Conservation (phyloP, 2,888 invertebrate species). For the Caenorhabditis japonica region DNA sequence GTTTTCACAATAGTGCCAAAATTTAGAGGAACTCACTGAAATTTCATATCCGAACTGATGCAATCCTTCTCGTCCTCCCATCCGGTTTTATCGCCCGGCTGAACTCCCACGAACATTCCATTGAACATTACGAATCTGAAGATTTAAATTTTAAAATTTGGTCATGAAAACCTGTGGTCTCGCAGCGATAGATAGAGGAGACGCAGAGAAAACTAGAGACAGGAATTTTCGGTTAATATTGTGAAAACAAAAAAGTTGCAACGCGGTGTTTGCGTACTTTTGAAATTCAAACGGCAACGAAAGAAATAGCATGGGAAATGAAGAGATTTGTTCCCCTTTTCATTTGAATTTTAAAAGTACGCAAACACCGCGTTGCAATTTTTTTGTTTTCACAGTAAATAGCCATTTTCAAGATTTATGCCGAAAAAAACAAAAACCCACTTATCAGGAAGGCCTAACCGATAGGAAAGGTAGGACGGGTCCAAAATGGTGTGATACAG, state of each 20-base stretch:
- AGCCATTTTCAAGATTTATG: too few species aligned
- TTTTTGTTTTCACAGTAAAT: too few species aligned
- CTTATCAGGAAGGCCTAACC: conserved; percentile 60
- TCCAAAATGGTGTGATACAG: conserved; percentile 67
- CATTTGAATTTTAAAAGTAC: too few species aligned
- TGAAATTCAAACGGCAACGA: background rate
- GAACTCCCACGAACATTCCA: conserved; percentile 61
- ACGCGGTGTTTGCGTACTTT: too few species aligned
- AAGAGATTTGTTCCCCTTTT: too few species aligned
- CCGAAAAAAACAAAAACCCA: conserved; percentile 21
- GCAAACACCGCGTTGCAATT: too few species aligned
- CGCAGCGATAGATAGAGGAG: too few species aligned
- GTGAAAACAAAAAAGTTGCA: too few species aligned
- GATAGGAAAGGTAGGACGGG: conserved; percentile 60
- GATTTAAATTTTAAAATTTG: background rate
- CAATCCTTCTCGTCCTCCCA: conserved; percentile 64
- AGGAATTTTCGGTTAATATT: too few species aligned
- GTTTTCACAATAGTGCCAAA: too few species aligned
- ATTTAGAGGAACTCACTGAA: conserved; percentile 25
- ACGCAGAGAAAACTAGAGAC: too few species aligned
- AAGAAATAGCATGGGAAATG: too few species aligned
- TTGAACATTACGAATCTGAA: conserved; percentile 68
- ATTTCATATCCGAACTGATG: conserved; percentile 62
- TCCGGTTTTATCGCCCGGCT: conserved; percentile 56
- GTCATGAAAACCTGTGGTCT: background rate